Percentiles rank a stretch among this genome's conserved stretches.
Conservation (phyloP, 2,113 vertebrate species). For the Prietella phreatophila region DNA sequence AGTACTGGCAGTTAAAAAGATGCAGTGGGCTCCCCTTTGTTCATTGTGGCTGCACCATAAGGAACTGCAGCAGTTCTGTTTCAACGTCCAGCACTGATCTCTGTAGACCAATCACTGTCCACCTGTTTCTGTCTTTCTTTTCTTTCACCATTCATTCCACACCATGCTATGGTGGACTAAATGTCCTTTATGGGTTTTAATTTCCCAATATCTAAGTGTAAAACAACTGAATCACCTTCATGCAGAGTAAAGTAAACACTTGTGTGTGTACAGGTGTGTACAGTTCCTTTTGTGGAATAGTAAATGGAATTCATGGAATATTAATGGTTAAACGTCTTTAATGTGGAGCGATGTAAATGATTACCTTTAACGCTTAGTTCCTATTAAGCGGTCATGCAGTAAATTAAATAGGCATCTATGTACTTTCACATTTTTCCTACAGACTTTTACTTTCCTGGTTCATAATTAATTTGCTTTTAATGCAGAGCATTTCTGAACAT, state of each 20-base stretch:
- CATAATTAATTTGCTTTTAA: background rate
- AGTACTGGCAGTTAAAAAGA: conserved; percentile 66
- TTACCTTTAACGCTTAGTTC: background rate
- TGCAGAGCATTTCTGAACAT: background rate
- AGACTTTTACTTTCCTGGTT: background rate
- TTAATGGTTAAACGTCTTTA: conserved; percentile 2
- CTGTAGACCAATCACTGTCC: background rate
- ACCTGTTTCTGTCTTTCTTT: background rate
- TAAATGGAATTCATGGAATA: background rate
- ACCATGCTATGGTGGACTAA: background rate
- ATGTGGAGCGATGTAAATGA: conserved; percentile 5
- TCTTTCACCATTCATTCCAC: background rate
- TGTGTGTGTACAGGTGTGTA: too few relatives aligned
- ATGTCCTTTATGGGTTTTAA: background rate
- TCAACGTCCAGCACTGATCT: conserved; percentile 15
- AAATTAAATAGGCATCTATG: background rate
- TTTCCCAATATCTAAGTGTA: background rate
- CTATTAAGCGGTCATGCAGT: background rate
- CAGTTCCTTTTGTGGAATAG: background rate
- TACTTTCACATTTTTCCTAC: background rate
- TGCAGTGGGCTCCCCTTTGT: conserved; percentile 64
- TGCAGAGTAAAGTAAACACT: background rate
- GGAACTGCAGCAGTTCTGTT: conserved; percentile 42
- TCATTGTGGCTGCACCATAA: conserved; percentile 67
- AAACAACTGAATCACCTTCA: background rate